Evolutionary conservation across 1,140 invertebrate genomes (phyloP), one percentile per base, ranked within the genome.

Genomic region (Drosophila tropicalis): DNA sequence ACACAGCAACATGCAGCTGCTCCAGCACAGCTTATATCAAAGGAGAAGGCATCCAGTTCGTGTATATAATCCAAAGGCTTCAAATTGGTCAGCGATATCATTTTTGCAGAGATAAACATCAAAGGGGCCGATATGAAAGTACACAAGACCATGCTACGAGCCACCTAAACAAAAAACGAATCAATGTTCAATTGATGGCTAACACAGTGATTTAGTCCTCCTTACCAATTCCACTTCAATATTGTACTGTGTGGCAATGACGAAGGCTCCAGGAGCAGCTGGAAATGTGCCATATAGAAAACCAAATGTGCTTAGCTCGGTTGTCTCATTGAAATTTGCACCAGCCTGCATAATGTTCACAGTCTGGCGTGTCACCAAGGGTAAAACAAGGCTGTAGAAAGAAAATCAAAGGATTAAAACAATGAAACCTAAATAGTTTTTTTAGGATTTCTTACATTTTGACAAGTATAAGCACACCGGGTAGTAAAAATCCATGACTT

Each of bases 201-300:
- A 25, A 3, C 5, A 29, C 29, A 5, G 29, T 3, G 5, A 1
- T 29, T 68, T 44, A 47, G 44, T 25, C 25, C 9, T 32, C 92
- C 93, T 94, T 93, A 97, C 96, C 93, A 98, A 93, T 93, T 98
- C 97, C 74, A 97, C 94, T 91, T 97, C 97, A 10, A 98, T 84
- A 73, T 96, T 95, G 91, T 98, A 99, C 65, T 97, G 95, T 40
- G 96, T 95, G 2, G 98, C 97, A 92, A 98, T 98, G 6, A 99
- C 97, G 92, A 98, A 99, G 5, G 98, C 96, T 44, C 97, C 97
- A 0, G 98, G 98, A 15, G 98, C 98, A 39, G 98, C 96, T 1
- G 98, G 98, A 92, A 99, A 97, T 1, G 97, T 99, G 61, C 98
- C 98, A 92, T 99, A 99, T 0, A 99, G 93, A 93, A 99, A 99